A percentile compares a stretch with the other conserved stretches of the same genome.
Evolutionary conservation across 2,113 vertebrate species (phyloP).

Genomic region (Epinephelus lanceolatus): DNA sequence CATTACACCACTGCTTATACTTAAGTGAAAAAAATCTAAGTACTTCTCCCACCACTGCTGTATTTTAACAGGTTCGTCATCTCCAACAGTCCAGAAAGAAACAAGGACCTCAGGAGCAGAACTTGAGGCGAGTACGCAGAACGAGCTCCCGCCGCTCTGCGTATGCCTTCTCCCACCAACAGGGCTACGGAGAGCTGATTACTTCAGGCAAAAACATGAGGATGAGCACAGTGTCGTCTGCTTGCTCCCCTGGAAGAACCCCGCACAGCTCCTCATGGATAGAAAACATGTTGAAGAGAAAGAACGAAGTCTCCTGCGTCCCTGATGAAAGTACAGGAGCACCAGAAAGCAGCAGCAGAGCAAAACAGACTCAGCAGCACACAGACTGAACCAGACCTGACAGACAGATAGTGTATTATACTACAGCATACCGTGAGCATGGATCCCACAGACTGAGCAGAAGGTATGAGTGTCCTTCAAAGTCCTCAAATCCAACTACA

Average conservation of each 20-base stretch:
- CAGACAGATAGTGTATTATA: neutral
- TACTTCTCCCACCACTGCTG: too few species aligned
- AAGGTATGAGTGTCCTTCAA: conserved; percentile 40
- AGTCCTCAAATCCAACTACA: conserved; percentile 28
- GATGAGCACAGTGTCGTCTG: conserved; percentile 66
- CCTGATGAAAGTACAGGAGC: conserved; percentile 64
- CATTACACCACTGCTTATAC: neutral
- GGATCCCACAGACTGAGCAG: conserved; percentile 49
- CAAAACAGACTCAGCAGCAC: conserved; percentile 24
- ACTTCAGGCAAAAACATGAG: conserved; percentile 90
- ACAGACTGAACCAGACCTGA: conserved; percentile 28
- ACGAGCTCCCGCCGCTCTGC: conserved; percentile 88
- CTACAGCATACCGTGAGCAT: neutral
- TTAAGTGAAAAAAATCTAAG: neutral
- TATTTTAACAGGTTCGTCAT: conserved; percentile 80
- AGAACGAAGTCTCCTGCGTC: conserved; percentile 74
- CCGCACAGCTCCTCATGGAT: conserved; percentile 79
- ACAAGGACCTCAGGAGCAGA: conserved; percentile 78
- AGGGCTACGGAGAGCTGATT: conserved; percentile 88
- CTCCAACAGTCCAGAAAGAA: conserved; percentile 82
- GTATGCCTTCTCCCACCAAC: conserved; percentile 89
- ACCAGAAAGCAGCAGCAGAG: conserved; percentile 57
- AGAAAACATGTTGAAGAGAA: conserved; percentile 75
- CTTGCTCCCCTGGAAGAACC: conserved; percentile 65
- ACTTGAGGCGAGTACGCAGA: conserved; percentile 82